Conservation (phyloP, 2,888 invertebrate genomes). For the Eupithecia abbreviata region DNA sequence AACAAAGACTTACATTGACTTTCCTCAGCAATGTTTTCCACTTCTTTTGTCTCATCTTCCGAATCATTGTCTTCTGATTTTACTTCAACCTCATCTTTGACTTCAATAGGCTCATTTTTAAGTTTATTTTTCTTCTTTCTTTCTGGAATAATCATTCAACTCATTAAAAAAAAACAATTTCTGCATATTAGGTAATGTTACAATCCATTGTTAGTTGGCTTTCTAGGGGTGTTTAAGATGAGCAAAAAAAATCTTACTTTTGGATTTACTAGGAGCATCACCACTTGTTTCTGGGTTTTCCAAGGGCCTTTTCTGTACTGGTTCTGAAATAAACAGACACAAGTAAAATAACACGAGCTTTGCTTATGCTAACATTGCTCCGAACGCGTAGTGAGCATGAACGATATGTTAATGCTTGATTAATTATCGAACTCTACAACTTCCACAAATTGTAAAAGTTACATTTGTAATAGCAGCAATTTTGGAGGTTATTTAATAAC, state of each 20-base stretch:
- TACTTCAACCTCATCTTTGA: slow-evolving; percentile 55
- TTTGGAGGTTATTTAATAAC: slow-evolving; percentile 58
- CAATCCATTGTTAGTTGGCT: no score
- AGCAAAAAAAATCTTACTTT: slow-evolving; percentile 56
- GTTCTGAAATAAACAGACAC: slow-evolving; percentile 25
- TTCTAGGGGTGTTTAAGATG: no score
- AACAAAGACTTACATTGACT: slow-evolving; percentile 61
- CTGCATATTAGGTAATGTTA: no score
- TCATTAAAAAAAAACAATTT: background rate
- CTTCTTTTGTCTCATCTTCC: slow-evolving; percentile 51
- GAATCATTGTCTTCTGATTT: slow-evolving; percentile 47
- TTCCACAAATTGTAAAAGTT: background rate
- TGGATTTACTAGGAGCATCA: slow-evolving; percentile 45
- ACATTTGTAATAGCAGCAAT: background rate
- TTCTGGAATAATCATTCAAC: slow-evolving; percentile 45
- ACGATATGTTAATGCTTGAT: background rate
- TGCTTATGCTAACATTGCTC: background rate
- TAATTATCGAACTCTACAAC: background rate
- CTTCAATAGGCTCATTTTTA: slow-evolving; percentile 51
- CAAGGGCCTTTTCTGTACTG: slow-evolving; percentile 59
- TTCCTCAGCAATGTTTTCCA: slow-evolving; percentile 54
- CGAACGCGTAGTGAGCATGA: background rate
- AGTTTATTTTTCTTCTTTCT: slow-evolving; percentile 61
- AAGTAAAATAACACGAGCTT: background rate
- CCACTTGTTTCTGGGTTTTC: slow-evolving; percentile 48